Evolutionary conservation across 1,140 invertebrate genomes (phyloP), one percentile per base, ranked within the genome.

Genomic region (Neodiprion pinetum): DNA sequence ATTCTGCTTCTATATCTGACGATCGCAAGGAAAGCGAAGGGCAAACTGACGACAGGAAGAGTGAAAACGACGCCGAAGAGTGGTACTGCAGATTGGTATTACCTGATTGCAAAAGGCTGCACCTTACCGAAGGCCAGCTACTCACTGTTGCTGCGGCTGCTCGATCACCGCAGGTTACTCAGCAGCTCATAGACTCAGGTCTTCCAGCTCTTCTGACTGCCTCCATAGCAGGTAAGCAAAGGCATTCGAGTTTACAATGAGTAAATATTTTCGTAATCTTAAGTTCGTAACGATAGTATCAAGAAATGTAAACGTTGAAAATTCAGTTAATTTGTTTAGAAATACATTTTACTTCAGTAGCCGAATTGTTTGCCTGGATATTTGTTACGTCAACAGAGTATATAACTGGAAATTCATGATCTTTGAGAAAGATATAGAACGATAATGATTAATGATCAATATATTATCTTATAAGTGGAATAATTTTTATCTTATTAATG

Each of bases 161-260:
- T 76, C 92, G 95, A 84, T 96, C 95, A 7, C 91, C 93, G 1
- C 90, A 91, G 23, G 93, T 94, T 65, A 93, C 95, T 69, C 90
- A 91, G 73, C 92, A 94, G 80, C 88, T 97, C 65, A 90, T 97
- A 48, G 92, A 94, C 83, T 96, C 93, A 0, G 92, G 93, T 65
- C 89, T 97, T 74, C 94, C 94, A 0, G 89, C 91, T n/a, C 85
- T 93, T 12, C 81, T 95, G 17, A 91, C 91, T 49, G 86, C 87
- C 72, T 90, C 88, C 12, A 90, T 93, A 69, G 89, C 82, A 72
- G 87, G 84, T 86, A 75, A 74, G 21, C 50, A 40, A 40, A 40
- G 5, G 2, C 28, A 40, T 40, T 40, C 5, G 28, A 40, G 28
- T 5, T 40, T 40, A 40, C 28, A 40, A 40, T 40, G 28, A 40